A percentile compares a stretch with the other conserved stretches of the same genome.
Evolutionary conservation across 2,113 vertebrate species (phyloP).

Genomic region (Argyrosomus japonicus): DNA sequence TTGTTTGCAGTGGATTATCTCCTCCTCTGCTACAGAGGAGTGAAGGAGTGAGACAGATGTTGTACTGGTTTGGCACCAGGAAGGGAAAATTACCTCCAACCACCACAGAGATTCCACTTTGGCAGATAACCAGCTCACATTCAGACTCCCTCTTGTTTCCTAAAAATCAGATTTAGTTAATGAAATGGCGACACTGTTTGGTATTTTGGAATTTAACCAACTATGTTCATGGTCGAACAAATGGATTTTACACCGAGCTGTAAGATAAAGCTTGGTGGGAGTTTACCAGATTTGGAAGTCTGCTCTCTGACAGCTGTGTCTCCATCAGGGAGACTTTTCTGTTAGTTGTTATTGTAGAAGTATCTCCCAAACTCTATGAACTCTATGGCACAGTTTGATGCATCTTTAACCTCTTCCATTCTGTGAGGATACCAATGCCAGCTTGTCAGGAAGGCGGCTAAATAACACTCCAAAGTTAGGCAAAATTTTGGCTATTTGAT

Average conservation of each 20-base stretch:
- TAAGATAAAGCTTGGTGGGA: too few relatives aligned
- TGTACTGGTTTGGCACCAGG: not conserved
- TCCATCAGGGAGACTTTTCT: not conserved
- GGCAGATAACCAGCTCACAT: not conserved
- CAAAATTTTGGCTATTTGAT: too few relatives aligned
- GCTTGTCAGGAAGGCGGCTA: too few relatives aligned
- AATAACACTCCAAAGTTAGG: too few relatives aligned
- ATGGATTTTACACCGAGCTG: not conserved
- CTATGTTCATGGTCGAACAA: not conserved
- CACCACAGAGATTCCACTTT: not conserved
- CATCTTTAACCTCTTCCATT: not conserved
- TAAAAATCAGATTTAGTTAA: not conserved
- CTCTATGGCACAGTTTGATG: not conserved
- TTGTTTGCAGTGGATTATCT: not conserved
- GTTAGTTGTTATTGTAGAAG: not conserved
- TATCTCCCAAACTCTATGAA: not conserved
- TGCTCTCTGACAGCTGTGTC: not conserved
- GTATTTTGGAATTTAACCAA: not conserved
- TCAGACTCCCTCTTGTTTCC: conserved; percentile 13
- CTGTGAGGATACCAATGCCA: too few relatives aligned
- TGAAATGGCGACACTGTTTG: not conserved
- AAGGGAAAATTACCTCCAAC: conserved; percentile 2
- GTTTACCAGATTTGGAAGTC: not conserved
- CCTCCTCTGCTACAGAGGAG: not conserved
- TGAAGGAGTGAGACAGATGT: not conserved